Percentiles rank a stretch among this genome's conserved stretches.
Conservation (phyloP, 2,888 invertebrate species). For the Trisateles emortualis region DNA sequence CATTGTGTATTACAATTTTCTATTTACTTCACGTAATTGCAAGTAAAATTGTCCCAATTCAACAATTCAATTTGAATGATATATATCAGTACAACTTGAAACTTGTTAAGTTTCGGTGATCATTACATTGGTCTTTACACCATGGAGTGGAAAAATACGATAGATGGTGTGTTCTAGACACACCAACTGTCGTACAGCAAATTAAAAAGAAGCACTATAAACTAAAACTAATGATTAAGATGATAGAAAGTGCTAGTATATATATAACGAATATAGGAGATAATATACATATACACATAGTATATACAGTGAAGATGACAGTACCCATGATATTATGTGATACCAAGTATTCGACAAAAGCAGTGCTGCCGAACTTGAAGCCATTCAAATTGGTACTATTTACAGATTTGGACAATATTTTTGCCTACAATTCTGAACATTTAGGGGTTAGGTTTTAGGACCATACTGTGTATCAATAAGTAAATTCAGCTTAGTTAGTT, state of each 20-base stretch:
- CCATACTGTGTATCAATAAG: no score
- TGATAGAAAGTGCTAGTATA: constrained; percentile 11
- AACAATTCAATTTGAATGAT: constrained; percentile 20
- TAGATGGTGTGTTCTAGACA: constrained; percentile 38
- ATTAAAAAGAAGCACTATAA: constrained; percentile 55
- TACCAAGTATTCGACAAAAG: no score
- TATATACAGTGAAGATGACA: constrained; percentile 1
- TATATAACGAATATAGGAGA: constrained; percentile 14
- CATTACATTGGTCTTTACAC: constrained; percentile 39
- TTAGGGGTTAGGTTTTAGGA: no score
- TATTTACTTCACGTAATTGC: constrained; percentile 3
- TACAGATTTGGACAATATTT: no score
- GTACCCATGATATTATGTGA: background rate
- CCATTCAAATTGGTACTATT: no score
- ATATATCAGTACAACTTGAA: constrained; percentile 33
- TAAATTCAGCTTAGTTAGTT: no score
- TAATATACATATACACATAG: constrained; percentile 8
- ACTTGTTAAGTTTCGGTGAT: constrained; percentile 19
- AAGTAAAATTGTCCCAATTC: constrained; percentile 28
- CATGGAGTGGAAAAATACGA: constrained; percentile 49
- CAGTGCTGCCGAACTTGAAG: no score
- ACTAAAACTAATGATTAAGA: constrained; percentile 41
- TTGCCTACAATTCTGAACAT: no score
- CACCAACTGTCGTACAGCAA: constrained; percentile 46
- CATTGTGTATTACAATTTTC: no score